Conservation (phyloP, 2,888 invertebrate species). For the Idaea straminata region DNA sequence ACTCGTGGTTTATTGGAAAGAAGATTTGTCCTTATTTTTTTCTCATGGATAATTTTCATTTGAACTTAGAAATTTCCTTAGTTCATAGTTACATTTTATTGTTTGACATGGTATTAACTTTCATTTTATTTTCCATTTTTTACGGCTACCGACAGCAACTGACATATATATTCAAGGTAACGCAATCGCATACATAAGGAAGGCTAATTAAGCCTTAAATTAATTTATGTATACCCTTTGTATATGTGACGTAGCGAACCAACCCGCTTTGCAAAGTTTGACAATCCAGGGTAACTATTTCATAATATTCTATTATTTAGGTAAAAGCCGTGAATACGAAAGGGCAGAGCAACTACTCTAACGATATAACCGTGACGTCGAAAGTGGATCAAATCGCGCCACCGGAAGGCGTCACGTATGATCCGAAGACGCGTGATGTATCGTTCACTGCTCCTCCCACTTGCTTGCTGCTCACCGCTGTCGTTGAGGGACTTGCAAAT, state of each 20-base stretch:
- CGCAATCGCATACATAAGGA: slow-evolving; percentile 40
- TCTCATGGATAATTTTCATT: no score
- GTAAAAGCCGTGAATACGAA: slow-evolving; percentile 93
- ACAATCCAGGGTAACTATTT: slow-evolving; percentile 1
- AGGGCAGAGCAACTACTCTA: slow-evolving; percentile 92
- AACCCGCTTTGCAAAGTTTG: slow-evolving; percentile 17
- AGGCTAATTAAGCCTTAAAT: neutral
- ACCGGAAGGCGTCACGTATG: slow-evolving; percentile 90
- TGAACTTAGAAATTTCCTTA: neutral
- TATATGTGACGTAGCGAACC: slow-evolving; percentile 43
- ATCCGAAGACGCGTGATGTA: slow-evolving; percentile 87
- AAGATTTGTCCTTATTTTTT: no score
- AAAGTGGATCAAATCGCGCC: slow-evolving; percentile 91
- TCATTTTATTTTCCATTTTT: slow-evolving; percentile 57
- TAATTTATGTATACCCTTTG: slow-evolving; percentile 22
- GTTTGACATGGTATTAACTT: slow-evolving; percentile 39
- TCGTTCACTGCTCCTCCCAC: slow-evolving; percentile 90
- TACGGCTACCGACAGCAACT: slow-evolving; percentile 76
- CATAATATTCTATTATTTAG: slow-evolving; percentile 50
- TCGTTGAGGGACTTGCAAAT: slow-evolving; percentile 84
- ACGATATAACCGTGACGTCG: slow-evolving; percentile 89
- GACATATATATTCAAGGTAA: slow-evolving; percentile 78
- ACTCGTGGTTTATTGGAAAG: neutral
- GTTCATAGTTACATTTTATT: slow-evolving; percentile 17
- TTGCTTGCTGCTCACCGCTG: slow-evolving; percentile 87